A percentile compares a stretch with the other conserved stretches of the same genome.
Evolutionary conservation across 2,797 vertebrate genomes (phyloP).

Genomic region (Onychomys leucogaster): DNA sequence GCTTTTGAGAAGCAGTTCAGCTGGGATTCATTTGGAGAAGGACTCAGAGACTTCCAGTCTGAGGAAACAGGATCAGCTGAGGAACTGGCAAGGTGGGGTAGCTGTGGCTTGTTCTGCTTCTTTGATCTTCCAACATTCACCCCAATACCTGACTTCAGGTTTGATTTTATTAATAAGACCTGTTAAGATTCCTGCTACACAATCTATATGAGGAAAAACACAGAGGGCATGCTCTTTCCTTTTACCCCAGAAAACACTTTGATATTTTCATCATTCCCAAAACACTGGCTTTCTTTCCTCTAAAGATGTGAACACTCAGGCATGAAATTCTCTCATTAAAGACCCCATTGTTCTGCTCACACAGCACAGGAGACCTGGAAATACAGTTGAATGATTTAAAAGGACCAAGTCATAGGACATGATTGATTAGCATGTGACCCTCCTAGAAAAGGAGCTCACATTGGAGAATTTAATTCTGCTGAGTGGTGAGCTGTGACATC

Average conservation of each 20-base stretch:
- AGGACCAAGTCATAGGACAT: neutral
- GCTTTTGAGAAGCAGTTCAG: no score
- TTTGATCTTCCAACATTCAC: no score
- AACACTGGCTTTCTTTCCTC: constrained; percentile 68
- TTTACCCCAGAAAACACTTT: neutral
- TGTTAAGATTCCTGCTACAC: no score
- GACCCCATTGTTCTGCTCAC: constrained; percentile 70
- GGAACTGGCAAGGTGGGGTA: no score
- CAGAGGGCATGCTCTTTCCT: neutral
- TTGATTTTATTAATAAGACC: no score
- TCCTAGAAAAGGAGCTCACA: constrained; percentile 6
- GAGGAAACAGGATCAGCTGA: no score
- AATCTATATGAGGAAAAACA: neutral
- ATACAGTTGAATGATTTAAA: constrained; percentile 59
- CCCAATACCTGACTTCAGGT: no score
- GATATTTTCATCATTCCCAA: constrained; percentile 62
- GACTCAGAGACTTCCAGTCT: no score
- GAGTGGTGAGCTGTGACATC: constrained; percentile 52
- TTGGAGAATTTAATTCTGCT: constrained; percentile 49
- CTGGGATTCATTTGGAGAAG: no score
- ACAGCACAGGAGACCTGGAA: neutral
- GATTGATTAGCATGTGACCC: constrained; percentile 33
- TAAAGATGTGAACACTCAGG: constrained; percentile 68
- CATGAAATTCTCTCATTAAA: constrained; percentile 73
- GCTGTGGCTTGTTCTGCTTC: no score